phyloP scores from a whole-genome alignment of 2,113 vertebrate genomes.

The Dascyllus trimaculatus region DNA sequence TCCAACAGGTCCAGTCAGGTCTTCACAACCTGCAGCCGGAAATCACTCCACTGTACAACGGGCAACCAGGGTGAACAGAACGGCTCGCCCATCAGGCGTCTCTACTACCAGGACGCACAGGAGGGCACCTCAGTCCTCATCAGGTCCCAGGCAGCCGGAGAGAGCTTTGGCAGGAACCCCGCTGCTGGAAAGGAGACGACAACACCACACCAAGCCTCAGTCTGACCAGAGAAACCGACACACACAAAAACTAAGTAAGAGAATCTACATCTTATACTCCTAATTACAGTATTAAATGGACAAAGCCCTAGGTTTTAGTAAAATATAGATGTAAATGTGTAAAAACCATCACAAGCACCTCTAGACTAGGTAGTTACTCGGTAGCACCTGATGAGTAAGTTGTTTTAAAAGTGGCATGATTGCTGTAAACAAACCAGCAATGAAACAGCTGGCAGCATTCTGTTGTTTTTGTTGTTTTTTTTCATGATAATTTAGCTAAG shows the following conservation, averaged over 20 bases:
- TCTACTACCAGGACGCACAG: conserved; percentile 80
- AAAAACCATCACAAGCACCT: background rate
- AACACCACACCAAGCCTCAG: conserved; percentile 84
- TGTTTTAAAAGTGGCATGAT: background rate
- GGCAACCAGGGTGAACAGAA: conserved; percentile 81
- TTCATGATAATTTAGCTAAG: conserved; percentile 24
- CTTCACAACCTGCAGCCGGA: conserved; percentile 45
- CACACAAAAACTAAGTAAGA: conserved; percentile 89
- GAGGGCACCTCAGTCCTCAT: conserved; percentile 87
- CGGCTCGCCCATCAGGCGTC: conserved; percentile 72
- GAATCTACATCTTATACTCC: conserved; percentile 10
- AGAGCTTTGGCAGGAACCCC: conserved; percentile 77
- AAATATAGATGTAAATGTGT: conserved; percentile 2
- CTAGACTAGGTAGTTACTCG: background rate
- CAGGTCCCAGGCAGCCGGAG: conserved; percentile 86
- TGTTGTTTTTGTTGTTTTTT: conserved; percentile 7
- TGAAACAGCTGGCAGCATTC: background rate
- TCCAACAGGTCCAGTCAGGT: conserved; percentile 58
- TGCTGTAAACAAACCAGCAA: background rate
- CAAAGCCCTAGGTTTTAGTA: background rate
- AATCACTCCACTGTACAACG: conserved; percentile 39
- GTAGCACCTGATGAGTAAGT: background rate
- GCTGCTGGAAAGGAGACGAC: conserved; percentile 82
- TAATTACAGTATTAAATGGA: background rate
- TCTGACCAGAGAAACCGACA: conserved; percentile 89